A percentile compares a stretch with the other conserved stretches of the same genome.
These are phyloP conservation scores for Neostethus bicornis DNA, from an alignment of 2,797 vertebrate species.

Conservation along the genomic window DNA sequence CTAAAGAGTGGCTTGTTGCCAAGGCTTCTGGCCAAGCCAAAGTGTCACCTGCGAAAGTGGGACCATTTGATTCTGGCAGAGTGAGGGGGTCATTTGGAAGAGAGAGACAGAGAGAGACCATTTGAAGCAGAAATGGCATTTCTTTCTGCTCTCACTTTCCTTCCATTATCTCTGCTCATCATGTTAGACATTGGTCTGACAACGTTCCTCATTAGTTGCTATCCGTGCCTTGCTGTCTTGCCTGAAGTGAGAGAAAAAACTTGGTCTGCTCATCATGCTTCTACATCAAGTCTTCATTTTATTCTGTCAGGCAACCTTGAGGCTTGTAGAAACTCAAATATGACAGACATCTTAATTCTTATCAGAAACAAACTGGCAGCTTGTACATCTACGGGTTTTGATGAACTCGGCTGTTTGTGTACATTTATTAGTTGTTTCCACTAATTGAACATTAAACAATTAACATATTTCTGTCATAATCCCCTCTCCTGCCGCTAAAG, in stretches of 20 bases:
- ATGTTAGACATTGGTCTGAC: constrained; percentile 45
- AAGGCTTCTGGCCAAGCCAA: constrained; percentile 36
- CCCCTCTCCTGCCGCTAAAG: too few relatives aligned
- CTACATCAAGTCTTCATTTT: constrained; percentile 34
- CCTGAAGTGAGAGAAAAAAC: constrained; percentile 23
- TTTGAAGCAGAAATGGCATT: constrained; percentile 43
- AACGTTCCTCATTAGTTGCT: constrained; percentile 57
- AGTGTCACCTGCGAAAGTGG: constrained; percentile 33
- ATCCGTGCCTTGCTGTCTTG: constrained; percentile 19
- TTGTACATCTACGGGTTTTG: too few relatives aligned
- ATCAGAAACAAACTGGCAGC: neutral
- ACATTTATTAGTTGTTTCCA: too few relatives aligned
- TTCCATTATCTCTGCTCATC: constrained; percentile 39
- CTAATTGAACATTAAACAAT: too few relatives aligned
- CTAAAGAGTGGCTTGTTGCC: constrained; percentile 15
- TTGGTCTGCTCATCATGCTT: constrained; percentile 32
- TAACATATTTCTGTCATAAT: too few relatives aligned
- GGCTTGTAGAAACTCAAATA: neutral
- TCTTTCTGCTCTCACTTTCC: constrained; percentile 31
- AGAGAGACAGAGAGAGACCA: constrained; percentile 37
- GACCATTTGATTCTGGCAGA: constrained; percentile 39
- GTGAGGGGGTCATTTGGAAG: constrained; percentile 45
- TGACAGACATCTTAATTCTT: neutral
- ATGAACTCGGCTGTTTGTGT: too few relatives aligned
- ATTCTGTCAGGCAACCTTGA: constrained; percentile 6